phyloP scores from a whole-genome alignment of 1,140 invertebrate genomes.

The Atta colombica region DNA sequence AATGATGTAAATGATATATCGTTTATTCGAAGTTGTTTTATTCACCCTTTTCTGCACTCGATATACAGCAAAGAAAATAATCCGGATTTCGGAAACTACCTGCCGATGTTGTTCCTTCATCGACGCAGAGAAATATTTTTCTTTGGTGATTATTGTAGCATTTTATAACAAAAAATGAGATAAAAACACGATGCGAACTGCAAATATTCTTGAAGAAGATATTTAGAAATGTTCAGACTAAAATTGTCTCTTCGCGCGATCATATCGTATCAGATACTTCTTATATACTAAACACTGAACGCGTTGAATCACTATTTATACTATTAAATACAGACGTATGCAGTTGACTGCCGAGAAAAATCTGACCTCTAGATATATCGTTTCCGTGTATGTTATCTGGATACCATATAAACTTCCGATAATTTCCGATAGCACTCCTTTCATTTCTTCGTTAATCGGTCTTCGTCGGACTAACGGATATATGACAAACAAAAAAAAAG shows the following conservation, averaged over 20 bases:
- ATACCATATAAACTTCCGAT: background rate
- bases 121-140: background rate
- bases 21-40: too few relatives aligned
- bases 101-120: background rate
- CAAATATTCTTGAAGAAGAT: background rate
- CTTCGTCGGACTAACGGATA: background rate
- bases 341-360: background rate
- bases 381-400: background rate
- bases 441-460: background rate
- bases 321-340: background rate
- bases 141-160: background rate
- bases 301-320: background rate
- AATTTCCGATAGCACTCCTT: background rate
- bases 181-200: background rate
- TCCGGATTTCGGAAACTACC: background rate
- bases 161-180: background rate
- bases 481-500: background rate
- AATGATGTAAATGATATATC: too few relatives aligned
- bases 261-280: background rate
- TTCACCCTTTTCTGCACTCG: background rate
- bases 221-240: background rate
- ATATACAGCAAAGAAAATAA: background rate
- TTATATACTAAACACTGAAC: background rate
- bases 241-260: background rate
- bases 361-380: background rate